Evolutionary conservation across 2,888 invertebrate species (phyloP).

Genomic region (Argyresthia goedartella): DNA sequence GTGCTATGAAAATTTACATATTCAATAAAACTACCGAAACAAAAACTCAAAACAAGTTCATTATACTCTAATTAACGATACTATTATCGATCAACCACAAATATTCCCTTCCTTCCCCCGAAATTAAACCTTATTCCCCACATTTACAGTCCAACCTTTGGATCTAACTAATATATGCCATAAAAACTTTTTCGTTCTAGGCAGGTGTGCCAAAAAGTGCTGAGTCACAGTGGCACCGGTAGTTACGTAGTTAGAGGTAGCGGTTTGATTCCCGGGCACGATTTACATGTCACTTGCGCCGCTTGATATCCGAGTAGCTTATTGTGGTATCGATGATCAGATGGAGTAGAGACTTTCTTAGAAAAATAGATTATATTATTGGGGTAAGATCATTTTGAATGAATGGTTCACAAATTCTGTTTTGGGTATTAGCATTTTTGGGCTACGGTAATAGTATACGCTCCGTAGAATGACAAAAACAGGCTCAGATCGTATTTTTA

Average conservation of each 20-base stretch:
- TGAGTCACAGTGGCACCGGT: slow-evolving; percentile 67
- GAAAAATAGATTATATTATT: not conserved
- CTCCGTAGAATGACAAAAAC: too few species aligned
- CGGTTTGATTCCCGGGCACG: slow-evolving; percentile 61
- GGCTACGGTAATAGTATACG: too few species aligned
- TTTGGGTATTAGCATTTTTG: too few species aligned
- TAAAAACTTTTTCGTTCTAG: slow-evolving; percentile 7
- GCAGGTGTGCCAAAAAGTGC: slow-evolving; percentile 58
- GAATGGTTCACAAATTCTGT: too few species aligned
- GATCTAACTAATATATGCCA: too few species aligned
- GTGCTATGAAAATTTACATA: not conserved
- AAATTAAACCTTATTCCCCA: too few species aligned
- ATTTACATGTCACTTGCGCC: slow-evolving; percentile 67
- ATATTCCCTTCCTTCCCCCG: too few species aligned
- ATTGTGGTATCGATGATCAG: not conserved
- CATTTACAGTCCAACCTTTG: too few species aligned
- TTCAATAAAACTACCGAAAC: not conserved
- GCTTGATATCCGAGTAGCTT: slow-evolving; percentile 16
- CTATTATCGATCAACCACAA: not conserved
- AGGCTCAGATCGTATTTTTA: too few species aligned
- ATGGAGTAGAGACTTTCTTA: not conserved
- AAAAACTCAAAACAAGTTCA: not conserved
- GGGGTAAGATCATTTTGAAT: not conserved
- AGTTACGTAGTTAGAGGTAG: slow-evolving; percentile 46
- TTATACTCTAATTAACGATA: not conserved